These are phyloP conservation scores for Colletes collaris DNA, from an alignment of 2,888 invertebrate species.

Conservation along the genomic window DNA sequence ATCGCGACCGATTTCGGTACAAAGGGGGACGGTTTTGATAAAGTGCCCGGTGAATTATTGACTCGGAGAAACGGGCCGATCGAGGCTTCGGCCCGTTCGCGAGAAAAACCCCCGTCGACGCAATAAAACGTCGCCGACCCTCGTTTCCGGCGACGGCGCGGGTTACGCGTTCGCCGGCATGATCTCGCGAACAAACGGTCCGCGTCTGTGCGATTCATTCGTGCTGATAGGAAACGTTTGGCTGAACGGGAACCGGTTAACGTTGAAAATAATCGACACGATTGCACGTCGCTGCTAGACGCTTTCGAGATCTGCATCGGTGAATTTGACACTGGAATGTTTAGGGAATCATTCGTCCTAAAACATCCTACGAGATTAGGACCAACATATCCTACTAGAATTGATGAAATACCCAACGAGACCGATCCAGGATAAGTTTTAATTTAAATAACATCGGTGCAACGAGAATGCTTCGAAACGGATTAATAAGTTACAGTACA, in stretches of 20 bases:
- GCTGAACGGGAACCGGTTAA: conserved; percentile 29
- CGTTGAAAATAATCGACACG: conserved; percentile 38
- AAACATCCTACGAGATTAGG: too few species aligned
- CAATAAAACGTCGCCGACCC: conserved; percentile 50
- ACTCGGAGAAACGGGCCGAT: conserved; percentile 26
- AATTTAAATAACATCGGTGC: too few species aligned
- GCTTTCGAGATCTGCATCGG: too few species aligned
- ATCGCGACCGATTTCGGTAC: conserved; percentile 41
- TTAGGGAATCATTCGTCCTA: too few species aligned
- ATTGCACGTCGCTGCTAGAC: too few species aligned
- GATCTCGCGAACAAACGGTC: conserved; percentile 38
- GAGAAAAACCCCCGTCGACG: conserved; percentile 41
- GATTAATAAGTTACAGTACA: too few species aligned
- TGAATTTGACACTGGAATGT: too few species aligned
- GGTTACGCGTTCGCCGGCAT: conserved; percentile 40
- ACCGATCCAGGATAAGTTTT: too few species aligned
- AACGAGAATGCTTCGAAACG: too few species aligned
- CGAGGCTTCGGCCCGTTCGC: conserved; percentile 20
- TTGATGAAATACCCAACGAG: too few species aligned
- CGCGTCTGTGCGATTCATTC: conserved; percentile 38
- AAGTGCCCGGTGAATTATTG: conserved; percentile 45
- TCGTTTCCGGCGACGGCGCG: conserved; percentile 42
- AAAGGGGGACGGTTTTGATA: conserved; percentile 44
- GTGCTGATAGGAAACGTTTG: conserved; percentile 46
- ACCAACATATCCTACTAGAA: too few species aligned